Conservation (phyloP, 2,797 vertebrate genomes). For the Neopelma chrysocephalum region DNA sequence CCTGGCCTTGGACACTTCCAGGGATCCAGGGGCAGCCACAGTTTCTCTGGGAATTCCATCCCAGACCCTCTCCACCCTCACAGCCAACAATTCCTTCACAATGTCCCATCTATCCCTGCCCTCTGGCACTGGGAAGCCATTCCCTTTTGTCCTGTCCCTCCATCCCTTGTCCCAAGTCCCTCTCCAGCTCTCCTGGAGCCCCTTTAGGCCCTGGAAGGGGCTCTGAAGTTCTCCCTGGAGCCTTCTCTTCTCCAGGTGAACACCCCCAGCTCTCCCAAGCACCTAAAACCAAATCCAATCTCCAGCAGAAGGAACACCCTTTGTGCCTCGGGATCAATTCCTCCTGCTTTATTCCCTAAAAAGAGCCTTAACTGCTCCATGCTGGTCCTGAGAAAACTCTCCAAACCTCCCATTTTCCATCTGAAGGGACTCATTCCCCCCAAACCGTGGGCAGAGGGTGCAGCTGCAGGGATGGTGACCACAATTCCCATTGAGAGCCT, state of each 20-base stretch:
- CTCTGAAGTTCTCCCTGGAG: neutral
- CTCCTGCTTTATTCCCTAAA: neutral
- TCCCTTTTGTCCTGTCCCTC: neutral
- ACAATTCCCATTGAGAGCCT: conserved; percentile 46
- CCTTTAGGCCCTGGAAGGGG: neutral
- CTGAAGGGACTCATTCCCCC: neutral
- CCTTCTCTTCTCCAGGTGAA: neutral
- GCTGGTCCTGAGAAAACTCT: neutral
- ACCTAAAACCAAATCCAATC: neutral
- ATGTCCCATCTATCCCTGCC: neutral
- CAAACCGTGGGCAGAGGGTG: neutral
- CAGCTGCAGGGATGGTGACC: conserved; percentile 21
- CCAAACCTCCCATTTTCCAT: neutral
- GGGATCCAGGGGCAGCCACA: no score
- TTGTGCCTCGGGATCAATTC: neutral
- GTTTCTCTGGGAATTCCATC: no score
- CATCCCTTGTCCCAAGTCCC: fast-evolving
- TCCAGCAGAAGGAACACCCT: neutral
- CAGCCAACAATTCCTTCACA: neutral
- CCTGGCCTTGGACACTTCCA: no score
- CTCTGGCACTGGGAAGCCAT: no score
- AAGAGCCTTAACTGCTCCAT: neutral
- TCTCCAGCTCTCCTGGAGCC: neutral
- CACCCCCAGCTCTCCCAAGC: neutral
- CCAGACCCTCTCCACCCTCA: neutral